Percentiles rank a stretch among this genome's conserved stretches.
Evolutionary conservation across 2,797 vertebrate species (phyloP).

Genomic region (Mus caroli): DNA sequence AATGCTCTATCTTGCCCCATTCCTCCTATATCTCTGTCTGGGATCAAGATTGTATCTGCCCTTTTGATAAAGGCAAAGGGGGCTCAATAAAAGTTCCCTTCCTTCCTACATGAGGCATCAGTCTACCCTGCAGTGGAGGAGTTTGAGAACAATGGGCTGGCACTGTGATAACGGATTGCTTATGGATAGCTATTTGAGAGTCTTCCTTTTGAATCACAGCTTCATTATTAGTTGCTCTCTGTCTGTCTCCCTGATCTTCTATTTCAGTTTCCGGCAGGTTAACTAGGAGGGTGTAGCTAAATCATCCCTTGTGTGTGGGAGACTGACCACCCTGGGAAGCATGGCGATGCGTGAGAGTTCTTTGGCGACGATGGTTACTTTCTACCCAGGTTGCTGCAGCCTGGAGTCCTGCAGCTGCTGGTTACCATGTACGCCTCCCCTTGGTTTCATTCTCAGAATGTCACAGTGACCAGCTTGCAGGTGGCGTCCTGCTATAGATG

Average conservation of each 20-base stretch:
- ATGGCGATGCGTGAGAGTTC: background rate
- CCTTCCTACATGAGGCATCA: background rate
- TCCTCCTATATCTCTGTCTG: background rate
- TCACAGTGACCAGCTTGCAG: constrained; percentile 85
- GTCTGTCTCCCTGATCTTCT: constrained; percentile 60
- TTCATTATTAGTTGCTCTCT: constrained; percentile 68
- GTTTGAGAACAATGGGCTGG: background rate
- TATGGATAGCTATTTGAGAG: background rate
- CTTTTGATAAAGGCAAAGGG: background rate
- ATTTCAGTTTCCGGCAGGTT: constrained; percentile 75
- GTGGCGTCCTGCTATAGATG: constrained; percentile 67
- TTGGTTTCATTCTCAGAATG: constrained; percentile 80
- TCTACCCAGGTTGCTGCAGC: constrained; percentile 52
- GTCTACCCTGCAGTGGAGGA: background rate
- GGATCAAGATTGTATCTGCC: background rate
- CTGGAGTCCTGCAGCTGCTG: constrained; percentile 33
- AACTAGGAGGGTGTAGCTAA: constrained; percentile 67
- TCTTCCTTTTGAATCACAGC: constrained; percentile 68
- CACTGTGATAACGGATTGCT: background rate
- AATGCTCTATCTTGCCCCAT: background rate
- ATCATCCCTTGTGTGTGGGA: constrained; percentile 55
- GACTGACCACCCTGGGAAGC: background rate
- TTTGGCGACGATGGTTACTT: constrained; percentile 23
- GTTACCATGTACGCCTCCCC: constrained; percentile 66
- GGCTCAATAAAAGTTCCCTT: background rate